These are phyloP conservation scores for Acanthosepion pharaonis DNA, from an alignment of 2,888 invertebrate genomes.

Conservation along the genomic window DNA sequence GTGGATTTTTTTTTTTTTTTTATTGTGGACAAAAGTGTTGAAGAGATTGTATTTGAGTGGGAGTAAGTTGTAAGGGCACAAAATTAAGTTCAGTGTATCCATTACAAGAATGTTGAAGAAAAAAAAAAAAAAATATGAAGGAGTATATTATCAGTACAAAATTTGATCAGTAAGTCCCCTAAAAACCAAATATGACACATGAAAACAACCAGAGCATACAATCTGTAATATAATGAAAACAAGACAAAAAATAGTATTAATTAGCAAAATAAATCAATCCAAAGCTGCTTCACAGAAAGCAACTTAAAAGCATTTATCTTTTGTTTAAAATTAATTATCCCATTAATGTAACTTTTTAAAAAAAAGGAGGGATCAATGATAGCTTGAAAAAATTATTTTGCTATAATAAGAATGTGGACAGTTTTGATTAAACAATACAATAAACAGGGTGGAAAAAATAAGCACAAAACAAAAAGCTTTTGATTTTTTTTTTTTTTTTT, in stretches of 20 bases:
- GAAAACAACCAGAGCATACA: not conserved
- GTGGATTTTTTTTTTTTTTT: no score
- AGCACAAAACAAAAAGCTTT: slow-evolving; percentile 2
- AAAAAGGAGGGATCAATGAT: not conserved
- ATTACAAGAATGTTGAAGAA: no score
- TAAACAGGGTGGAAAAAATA: slow-evolving; percentile 1
- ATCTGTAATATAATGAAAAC: not conserved
- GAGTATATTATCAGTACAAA: not conserved
- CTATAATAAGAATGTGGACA: slow-evolving; percentile 44
- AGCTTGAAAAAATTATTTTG: slow-evolving; percentile 18
- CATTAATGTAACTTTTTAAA: not conserved
- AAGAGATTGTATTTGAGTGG: no score
- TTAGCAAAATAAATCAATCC: not conserved
- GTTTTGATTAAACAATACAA: not conserved
- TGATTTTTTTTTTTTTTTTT: slow-evolving; percentile 43
- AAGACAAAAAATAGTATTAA: not conserved
- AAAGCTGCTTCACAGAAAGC: not conserved
- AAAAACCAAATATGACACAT: not conserved
- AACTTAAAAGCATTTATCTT: not conserved
- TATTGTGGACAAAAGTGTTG: no score
- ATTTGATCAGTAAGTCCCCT: not conserved
- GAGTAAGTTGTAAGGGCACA: no score
- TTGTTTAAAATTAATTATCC: not conserved
- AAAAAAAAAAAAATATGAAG: not conserved
- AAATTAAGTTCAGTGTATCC: no score